phyloP scores from a whole-genome alignment of 1,140 invertebrate species.

The Neotoxoptera formosana region DNA sequence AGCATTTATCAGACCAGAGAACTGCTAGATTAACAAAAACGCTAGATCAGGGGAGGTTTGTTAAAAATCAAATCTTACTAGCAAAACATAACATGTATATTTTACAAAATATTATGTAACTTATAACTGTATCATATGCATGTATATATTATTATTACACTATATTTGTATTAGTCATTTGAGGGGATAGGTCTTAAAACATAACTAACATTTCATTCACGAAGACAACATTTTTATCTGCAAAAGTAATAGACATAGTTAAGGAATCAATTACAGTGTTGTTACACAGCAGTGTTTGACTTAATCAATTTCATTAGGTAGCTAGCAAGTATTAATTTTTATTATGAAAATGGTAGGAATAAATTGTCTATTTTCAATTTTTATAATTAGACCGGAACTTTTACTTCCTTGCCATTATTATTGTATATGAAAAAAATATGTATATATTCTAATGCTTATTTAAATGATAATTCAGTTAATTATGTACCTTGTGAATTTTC shows the following conservation, averaged over 20 bases:
- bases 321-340: too few species aligned
- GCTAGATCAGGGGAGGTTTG: background rate
- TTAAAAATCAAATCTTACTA: background rate
- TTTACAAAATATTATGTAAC: too few species aligned
- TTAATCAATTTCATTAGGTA: too few species aligned
- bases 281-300: too few species aligned
- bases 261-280: too few species aligned
- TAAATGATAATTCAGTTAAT: background rate
- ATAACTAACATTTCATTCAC: too few species aligned
- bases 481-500: constrained; percentile 14
- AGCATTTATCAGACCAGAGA: background rate
- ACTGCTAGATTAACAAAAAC: background rate
- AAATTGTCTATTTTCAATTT: background rate
- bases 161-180: background rate
- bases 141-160: background rate
- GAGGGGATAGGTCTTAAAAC: too few species aligned
- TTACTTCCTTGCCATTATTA: background rate
- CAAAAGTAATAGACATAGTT: too few species aligned
- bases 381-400: background rate
- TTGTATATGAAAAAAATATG: background rate
- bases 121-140: too few species aligned
- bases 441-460: background rate
- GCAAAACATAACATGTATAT: background rate
- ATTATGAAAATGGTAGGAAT: too few species aligned
- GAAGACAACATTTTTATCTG: too few species aligned